A percentile compares a stretch with the other conserved stretches of the same genome.
These are phyloP conservation scores for Xerus inauris DNA, from an alignment of 2,113 vertebrate genomes.

Conservation along the genomic window DNA sequence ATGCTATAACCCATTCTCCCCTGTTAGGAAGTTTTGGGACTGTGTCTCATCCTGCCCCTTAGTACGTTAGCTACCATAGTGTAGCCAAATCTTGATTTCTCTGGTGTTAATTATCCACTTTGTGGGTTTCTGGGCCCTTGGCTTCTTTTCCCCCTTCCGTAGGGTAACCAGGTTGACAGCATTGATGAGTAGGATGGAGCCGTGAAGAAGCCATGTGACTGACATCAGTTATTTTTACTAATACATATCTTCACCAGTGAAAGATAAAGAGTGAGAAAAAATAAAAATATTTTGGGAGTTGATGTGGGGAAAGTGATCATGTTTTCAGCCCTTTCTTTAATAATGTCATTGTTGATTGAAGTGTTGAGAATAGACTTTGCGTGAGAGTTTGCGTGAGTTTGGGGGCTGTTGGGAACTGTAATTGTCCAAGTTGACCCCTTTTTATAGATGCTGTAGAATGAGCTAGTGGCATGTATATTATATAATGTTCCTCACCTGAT, in stretches of 20 bases:
- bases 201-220: background rate
- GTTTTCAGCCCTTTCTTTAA: slow-evolving; percentile 50
- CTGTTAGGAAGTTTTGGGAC: slow-evolving; percentile 10
- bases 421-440: background rate
- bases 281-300: slow-evolving; percentile 44
- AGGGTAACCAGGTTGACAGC: background rate
- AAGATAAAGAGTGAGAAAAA: slow-evolving; percentile 31
- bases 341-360: slow-evolving; percentile 53
- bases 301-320: slow-evolving; percentile 46
- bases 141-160: background rate
- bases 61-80: background rate
- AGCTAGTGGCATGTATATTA: background rate
- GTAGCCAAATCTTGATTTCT: slow-evolving; percentile 65
- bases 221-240: slow-evolving; percentile 43
- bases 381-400: background rate
- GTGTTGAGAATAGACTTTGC: slow-evolving; percentile 35
- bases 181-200: background rate
- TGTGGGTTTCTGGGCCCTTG: slow-evolving; percentile 49
- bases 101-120: slow-evolving; percentile 61
- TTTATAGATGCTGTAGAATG: background rate
- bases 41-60: slow-evolving; percentile 49
- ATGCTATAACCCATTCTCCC: background rate
- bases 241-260: slow-evolving; percentile 9
- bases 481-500: background rate
- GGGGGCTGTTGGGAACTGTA: background rate